These are phyloP conservation scores for Hoplias malabaricus DNA, from an alignment of 2,113 vertebrate species.

Conservation along the genomic window DNA sequence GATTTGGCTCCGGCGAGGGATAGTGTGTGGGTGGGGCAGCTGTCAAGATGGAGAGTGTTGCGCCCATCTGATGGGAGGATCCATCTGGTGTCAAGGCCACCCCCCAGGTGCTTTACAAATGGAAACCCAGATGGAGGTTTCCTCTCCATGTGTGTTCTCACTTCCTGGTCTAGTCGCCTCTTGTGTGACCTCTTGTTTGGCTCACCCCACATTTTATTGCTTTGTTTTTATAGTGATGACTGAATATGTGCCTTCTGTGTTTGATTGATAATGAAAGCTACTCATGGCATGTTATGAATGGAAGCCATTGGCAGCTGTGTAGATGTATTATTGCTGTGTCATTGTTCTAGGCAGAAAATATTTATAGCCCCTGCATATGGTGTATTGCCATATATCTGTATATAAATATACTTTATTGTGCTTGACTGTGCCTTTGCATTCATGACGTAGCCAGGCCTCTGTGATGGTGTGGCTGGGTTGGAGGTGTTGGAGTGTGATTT, in stretches of 20 bases:
- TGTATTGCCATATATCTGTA: background rate
- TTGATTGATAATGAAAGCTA: background rate
- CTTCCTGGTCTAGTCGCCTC: conserved; percentile 9
- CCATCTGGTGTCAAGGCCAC: conserved; percentile 46
- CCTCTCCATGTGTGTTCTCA: conserved; percentile 26
- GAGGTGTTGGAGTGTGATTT: conserved; percentile 34
- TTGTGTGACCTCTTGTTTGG: conserved; percentile 27
- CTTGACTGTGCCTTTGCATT: background rate
- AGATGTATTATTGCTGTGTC: background rate
- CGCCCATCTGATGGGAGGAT: conserved; percentile 30
- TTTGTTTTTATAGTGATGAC: conserved; percentile 2
- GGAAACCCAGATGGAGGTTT: conserved; percentile 48
- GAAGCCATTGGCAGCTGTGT: background rate
- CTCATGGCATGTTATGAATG: background rate
- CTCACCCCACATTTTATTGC: background rate
- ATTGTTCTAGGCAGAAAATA: background rate
- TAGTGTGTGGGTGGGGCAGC: conserved; percentile 18
- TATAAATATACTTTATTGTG: background rate
- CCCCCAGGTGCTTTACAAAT: conserved; percentile 52
- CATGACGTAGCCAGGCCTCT: background rate
- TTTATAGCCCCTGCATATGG: background rate
- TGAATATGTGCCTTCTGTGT: background rate
- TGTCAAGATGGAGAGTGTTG: conserved; percentile 37
- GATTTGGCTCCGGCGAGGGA: conserved; percentile 4
- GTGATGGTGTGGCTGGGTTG: background rate